Base-by-base conservation (phyloP, 2,113 vertebrate species). In the Dasypus novemcinctus region DNA sequence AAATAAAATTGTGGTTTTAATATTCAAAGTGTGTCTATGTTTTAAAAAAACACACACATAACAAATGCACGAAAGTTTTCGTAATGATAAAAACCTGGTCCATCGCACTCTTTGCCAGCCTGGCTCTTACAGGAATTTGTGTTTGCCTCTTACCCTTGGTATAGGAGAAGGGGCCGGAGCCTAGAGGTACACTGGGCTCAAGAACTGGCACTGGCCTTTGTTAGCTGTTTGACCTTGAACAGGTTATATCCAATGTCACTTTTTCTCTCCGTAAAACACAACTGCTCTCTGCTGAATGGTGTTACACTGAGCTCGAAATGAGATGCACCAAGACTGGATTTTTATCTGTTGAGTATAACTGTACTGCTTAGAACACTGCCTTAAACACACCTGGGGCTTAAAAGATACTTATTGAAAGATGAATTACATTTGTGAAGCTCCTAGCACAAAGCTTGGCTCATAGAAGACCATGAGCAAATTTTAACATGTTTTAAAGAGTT, bases 391-490 rank as follows among this genome's bases (percentile, higher is more conserved):
- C 7, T 4, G 12, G 29, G 25, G 46, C 43, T 15, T 80, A 23
- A 4, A 29, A 23, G 54, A 49, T 5, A 23, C 69, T n/a, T 20
- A 1, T 0, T 7, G n/a, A 75, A 27, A 21, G 33, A 31, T 17
- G 63, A 38, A 7, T 41, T 7, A 25, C 21, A 20, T 59, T 59
- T 52, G 36, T 36, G 27, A 90, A 43, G 18, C 21, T 20, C 13
- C 38, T 27, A 17, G 15, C 41, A 18, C 57, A 63, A 46, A 41
- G 9, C 43, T 36, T 64, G 23, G 46, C 31, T 79, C 57, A 0
- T n/a, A 31, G 74, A 31, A 86, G 21, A 59, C 63, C 75, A 69
- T 64, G 18, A 27, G 66, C 20, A 23, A 33, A 87, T 68, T 0
- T 57, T 31, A 54, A 12, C 59, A 0, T 49, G 10, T 59, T 93